Evolutionary conservation across 2,113 vertebrate species (phyloP), one percentile per base, ranked within the genome.

Genomic region (Nycticryphes semicollaris): DNA sequence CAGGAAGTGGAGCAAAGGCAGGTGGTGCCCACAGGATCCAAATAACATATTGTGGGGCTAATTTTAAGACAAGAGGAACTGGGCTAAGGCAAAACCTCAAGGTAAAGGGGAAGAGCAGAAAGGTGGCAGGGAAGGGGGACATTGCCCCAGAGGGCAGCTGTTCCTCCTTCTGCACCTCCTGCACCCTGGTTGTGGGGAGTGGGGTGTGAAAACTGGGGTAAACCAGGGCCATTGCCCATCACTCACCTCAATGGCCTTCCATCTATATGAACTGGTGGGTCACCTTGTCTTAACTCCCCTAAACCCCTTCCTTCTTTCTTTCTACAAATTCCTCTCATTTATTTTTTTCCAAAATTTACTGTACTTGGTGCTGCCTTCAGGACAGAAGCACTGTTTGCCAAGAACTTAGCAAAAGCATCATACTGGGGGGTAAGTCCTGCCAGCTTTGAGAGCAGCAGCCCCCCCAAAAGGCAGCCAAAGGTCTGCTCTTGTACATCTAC

Each of bases 1-100:
- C 33, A 22, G 51, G 77, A 62, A n/a, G 33, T 12, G 1, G 51
- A 37, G 76, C 25, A 23, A 30, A 43, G 68, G 70, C 27, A 48
- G 63, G 4, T 7, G 39, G 2, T 83, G 23, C 35, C 68, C 14
- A 7, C 0, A 0, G 69, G 53, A 14, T 28, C 10, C 24, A 28
- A 82, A 25, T 6, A 18, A 31, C 21, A 25, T 16, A 45, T 13
- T 2, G 1, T 47, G 17, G 56, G 48, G 66, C 9, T 48, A 13
- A 21, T 14, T 57, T 59, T 9, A 53, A 84, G 31, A 13, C 47
- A 25, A 39, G n/a, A 81, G 45, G 19, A 6, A 31, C 43, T 39
- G 28, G 39, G 15, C 48, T 41, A 54, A 66, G 20, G 24, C 30
- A 56, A 72, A 89, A 25, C 33, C 37, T 76, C 30, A 24, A 45